phyloP scores from a whole-genome alignment of 1,140 invertebrate species.

The Brevipalpus yothersi region DNA sequence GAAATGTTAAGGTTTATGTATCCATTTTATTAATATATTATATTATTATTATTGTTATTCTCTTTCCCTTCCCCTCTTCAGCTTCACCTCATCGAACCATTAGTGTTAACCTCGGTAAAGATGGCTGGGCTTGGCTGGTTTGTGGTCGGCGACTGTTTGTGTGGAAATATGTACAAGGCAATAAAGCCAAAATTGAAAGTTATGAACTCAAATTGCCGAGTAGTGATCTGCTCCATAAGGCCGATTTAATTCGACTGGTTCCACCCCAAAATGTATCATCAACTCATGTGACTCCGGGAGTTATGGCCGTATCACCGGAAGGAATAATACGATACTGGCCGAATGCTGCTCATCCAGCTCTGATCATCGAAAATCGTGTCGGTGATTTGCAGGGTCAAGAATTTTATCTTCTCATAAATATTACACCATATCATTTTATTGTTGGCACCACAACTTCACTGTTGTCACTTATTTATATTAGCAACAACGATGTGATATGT shows the following conservation, averaged over 20 bases:
- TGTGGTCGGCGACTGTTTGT: conserved; percentile 54
- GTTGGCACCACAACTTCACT: conserved; percentile 75
- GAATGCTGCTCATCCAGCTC: conserved; percentile 58
- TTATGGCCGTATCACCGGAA: conserved; percentile 75
- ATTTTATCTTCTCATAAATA: conserved; percentile 40
- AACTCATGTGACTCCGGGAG: conserved; percentile 30
- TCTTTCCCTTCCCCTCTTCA: background rate
- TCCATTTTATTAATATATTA: no score
- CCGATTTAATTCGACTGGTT: conserved; percentile 60
- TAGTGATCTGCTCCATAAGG: conserved; percentile 69
- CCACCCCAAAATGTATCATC: conserved; percentile 21
- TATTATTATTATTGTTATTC: background rate
- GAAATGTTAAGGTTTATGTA: background rate
- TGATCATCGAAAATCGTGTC: conserved; percentile 41
- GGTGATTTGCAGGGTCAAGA: conserved; percentile 50
- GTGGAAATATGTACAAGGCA: conserved; percentile 38
- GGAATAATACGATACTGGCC: conserved; percentile 75
- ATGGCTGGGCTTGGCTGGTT: conserved; percentile 62
- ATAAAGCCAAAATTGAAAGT: conserved; percentile 24
- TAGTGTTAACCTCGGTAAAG: conserved; percentile 33
- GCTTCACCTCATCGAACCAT: conserved; percentile 13
- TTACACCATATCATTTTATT: conserved; percentile 43
- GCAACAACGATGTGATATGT: conserved; percentile 35
- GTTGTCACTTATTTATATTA: conserved; percentile 36
- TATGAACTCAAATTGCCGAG: conserved; percentile 62